Conservation (phyloP, 2,888 invertebrate species). For the Conops quadrifasciatus region DNA sequence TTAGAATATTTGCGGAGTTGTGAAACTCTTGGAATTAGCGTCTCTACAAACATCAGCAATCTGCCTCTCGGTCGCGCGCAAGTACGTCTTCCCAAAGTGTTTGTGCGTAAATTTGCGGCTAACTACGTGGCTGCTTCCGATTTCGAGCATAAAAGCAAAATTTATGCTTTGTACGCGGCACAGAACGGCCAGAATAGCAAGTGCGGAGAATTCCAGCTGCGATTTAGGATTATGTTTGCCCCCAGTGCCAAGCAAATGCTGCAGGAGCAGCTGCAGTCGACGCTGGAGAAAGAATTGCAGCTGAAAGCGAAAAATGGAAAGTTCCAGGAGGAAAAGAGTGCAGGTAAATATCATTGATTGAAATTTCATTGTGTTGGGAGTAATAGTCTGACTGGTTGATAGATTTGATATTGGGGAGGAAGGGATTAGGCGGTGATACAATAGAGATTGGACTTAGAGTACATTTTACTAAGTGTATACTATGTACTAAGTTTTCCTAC, state of each 20-base stretch:
- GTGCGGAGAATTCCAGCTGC: conserved; percentile 47
- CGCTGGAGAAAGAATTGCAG: conserved; percentile 40
- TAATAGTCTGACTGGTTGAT: neutral
- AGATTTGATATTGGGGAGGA: neutral
- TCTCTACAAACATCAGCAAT: conserved; percentile 37
- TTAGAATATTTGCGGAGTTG: conserved; percentile 55
- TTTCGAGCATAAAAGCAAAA: conserved; percentile 57
- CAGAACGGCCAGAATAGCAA: conserved; percentile 31
- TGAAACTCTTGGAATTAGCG: conserved; percentile 54
- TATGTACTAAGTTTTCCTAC: no score
- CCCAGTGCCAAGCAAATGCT: conserved; percentile 46
- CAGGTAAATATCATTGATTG: conserved; percentile 18
- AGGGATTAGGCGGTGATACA: neutral
- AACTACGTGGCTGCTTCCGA: conserved; percentile 53
- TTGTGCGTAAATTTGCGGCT: conserved; percentile 49
- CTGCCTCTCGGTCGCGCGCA: conserved; percentile 45
- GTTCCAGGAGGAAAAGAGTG: conserved; percentile 12
- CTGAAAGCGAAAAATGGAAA: conserved; percentile 41
- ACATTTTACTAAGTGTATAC: no score
- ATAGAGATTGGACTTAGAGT: neutral
- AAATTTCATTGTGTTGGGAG: neutral
- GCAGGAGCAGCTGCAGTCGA: conserved; percentile 41
- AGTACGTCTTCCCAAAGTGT: conserved; percentile 46
- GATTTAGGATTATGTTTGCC: conserved; percentile 57
- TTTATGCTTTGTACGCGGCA: conserved; percentile 54